Evolutionary conservation across 2,113 vertebrate species (phyloP).

Genomic region (Gobiocypris rarus): DNA sequence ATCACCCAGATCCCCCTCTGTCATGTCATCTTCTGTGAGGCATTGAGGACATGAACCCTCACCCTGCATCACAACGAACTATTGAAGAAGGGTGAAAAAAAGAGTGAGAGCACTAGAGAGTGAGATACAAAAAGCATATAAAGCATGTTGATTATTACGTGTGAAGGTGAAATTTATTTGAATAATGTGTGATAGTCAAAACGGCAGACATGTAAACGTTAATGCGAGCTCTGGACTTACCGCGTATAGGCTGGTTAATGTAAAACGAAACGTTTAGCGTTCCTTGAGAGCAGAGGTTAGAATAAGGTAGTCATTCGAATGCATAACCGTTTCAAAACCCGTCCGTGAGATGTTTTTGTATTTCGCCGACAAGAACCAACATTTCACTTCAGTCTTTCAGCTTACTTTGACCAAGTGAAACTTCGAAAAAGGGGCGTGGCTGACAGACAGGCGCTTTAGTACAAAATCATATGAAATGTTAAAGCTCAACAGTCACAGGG

Average conservation of each 20-base stretch:
- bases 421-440: conserved; percentile 2
- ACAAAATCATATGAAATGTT: background rate
- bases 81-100: background rate
- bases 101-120: background rate
- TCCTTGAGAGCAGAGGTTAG: background rate
- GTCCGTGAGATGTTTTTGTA: background rate
- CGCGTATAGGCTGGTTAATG: background rate
- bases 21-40: conserved; percentile 83
- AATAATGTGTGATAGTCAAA: background rate
- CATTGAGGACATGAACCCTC: conserved; percentile 35
- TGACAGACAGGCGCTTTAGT: background rate
- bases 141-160: background rate
- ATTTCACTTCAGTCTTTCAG: background rate
- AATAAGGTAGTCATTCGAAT: background rate
- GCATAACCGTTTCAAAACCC: background rate
- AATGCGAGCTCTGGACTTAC: background rate
- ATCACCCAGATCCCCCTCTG: conserved; percentile 84
- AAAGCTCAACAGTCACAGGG: background rate
- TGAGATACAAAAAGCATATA: background rate
- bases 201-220: background rate
- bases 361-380: background rate
- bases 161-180: background rate
- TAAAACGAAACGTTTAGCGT: background rate
- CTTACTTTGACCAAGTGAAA: background rate
- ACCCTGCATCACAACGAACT: conserved; percentile 61